Evolutionary conservation across 2,113 vertebrate species (phyloP).

Genomic region (Harpagus bidentatus): DNA sequence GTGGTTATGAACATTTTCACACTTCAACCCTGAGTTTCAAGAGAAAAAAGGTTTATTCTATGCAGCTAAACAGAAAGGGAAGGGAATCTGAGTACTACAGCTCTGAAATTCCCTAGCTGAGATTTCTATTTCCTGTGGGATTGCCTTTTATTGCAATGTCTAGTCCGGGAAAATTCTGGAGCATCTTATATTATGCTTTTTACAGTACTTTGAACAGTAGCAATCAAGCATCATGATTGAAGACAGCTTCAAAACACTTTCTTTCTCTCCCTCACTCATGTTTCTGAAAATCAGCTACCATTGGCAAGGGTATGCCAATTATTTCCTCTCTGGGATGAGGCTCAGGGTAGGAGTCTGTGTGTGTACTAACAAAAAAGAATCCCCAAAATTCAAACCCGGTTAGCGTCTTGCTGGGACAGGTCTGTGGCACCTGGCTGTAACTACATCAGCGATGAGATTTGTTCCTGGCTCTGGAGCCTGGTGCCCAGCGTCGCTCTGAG

Average conservation of each 20-base stretch:
- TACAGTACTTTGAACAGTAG: not conserved
- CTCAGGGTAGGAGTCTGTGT: not conserved
- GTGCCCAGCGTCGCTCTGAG: not conserved
- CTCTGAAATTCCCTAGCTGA: not conserved
- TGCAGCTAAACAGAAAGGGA: not conserved
- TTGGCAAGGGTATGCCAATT: slow-evolving; percentile 4
- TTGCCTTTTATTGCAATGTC: not conserved
- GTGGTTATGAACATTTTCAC: not conserved
- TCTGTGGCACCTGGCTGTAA: not conserved
- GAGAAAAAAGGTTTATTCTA: not conserved
- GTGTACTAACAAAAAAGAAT: not conserved
- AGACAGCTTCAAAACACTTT: not conserved
- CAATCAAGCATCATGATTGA: not conserved
- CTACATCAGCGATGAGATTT: not conserved
- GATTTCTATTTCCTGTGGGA: not conserved
- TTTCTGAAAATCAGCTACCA: not conserved
- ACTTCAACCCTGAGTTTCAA: not conserved
- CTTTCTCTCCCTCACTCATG: not conserved
- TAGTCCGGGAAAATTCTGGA: not conserved
- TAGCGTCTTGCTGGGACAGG: not conserved
- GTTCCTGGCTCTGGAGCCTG: not conserved
- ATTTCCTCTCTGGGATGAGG: not conserved
- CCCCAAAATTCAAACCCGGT: not conserved
- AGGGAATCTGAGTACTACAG: not conserved
- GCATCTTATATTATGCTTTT: not conserved